A percentile compares a stretch with the other conserved stretches of the same genome.
Evolutionary conservation across 2,888 invertebrate species (phyloP).

Genomic region (Caradrina kadenii): DNA sequence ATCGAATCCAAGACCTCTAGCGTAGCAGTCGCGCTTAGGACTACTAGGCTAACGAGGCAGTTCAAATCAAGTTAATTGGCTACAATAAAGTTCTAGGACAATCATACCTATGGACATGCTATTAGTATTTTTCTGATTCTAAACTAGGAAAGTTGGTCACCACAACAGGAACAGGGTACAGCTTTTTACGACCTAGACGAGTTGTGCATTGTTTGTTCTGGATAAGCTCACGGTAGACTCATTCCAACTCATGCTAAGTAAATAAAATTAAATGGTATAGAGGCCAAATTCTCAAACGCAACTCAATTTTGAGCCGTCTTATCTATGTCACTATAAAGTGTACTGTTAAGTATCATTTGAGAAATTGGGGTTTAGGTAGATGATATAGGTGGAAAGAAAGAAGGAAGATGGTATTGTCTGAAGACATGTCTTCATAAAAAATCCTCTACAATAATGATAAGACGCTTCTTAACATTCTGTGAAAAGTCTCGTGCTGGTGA

Average conservation of each 20-base stretch:
- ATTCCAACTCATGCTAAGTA: not conserved
- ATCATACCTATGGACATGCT: not conserved
- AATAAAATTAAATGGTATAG: not conserved
- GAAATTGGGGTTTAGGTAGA: no score
- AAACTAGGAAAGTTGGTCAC: slow-evolving; percentile 14
- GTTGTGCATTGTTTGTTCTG: slow-evolving; percentile 17
- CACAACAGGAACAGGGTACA: not conserved
- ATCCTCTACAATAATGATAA: not conserved
- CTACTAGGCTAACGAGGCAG: no score
- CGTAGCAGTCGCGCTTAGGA: no score
- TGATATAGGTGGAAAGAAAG: not conserved
- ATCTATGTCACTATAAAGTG: no score
- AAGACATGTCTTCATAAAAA: not conserved
- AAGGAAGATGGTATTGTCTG: not conserved
- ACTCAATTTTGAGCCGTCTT: no score
- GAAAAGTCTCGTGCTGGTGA: not conserved
- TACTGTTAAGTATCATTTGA: no score
- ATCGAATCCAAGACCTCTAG: no score
- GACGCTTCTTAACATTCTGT: not conserved
- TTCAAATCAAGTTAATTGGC: no score
- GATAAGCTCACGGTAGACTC: not conserved
- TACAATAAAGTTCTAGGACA: slow-evolving; percentile 3
- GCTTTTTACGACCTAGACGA: slow-evolving; percentile 12
- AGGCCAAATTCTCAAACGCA: no score
- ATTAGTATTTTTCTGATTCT: not conserved